Conservation (phyloP, 2,888 invertebrate genomes). For the Leptarthrus brevirostris region DNA sequence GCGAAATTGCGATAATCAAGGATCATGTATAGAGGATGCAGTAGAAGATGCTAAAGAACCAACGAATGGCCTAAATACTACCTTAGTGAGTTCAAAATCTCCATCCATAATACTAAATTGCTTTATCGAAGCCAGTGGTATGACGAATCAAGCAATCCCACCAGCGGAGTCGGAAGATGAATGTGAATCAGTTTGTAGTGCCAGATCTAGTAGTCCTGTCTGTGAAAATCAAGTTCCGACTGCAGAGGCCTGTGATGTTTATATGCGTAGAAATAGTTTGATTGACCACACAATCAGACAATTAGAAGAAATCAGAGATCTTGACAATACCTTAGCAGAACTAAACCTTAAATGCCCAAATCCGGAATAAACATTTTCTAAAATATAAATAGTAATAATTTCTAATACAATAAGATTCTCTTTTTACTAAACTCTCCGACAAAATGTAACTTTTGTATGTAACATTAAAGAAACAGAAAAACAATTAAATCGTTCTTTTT, state of each 20-base stretch:
- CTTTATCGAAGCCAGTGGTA: neutral
- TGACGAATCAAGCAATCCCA: neutral
- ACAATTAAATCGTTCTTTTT: too few relatives aligned
- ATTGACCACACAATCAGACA: neutral
- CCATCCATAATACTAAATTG: constrained; percentile 6
- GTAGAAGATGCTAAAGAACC: neutral
- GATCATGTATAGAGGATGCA: neutral
- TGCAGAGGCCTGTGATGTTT: neutral
- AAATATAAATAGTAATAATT: too few relatives aligned
- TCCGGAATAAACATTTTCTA: too few relatives aligned
- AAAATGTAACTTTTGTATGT: too few relatives aligned
- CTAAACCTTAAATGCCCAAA: too few relatives aligned
- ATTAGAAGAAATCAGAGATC: neutral
- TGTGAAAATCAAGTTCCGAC: neutral
- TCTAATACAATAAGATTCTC: too few relatives aligned
- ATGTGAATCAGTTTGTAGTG: neutral
- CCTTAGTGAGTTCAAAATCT: neutral
- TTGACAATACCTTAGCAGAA: too few relatives aligned
- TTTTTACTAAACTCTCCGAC: too few relatives aligned
- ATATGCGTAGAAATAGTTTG: neutral
- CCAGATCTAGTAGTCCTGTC: neutral
- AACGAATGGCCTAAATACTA: neutral
- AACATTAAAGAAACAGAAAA: too few relatives aligned
- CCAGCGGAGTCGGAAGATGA: neutral
- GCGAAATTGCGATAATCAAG: too few relatives aligned